Evolutionary conservation across 2,888 invertebrate species (phyloP), one percentile per base, ranked within the genome.

Genomic region (Trichopoda pennipes): DNA sequence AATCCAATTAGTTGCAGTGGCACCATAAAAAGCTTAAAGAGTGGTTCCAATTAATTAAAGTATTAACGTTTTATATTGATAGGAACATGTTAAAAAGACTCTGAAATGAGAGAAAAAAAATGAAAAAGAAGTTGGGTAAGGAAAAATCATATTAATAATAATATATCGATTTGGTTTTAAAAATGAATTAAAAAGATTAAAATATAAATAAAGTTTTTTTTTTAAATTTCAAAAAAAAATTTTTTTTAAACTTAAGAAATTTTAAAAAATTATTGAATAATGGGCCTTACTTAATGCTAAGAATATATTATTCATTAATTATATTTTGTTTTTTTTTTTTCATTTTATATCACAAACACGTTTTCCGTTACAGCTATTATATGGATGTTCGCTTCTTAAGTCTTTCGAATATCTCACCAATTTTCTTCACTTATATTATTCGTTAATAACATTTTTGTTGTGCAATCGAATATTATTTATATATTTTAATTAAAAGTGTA

Each of bases 401-500:
- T 72, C 51, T 72, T 72, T 60, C 44, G 58, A 1, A 1, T 60
- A 64, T 47, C 56, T 42, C 14, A 17, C 12, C 21, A 61, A 63
- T 14, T 61, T 63, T 47, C 35, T n/a, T 19, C n/a, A 42, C n/a
- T 42, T 16, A 17, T 44, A 19, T 56, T 19, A 49, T 61, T 63
- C 58, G n/a, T 47, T 42, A 63, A 70, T 28, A 28, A 28, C 8
- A 7, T 68, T 42, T 21, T 19, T 55, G 17, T 53, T 35, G 28
- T 28, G 17, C 44, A 47, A 69, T 14, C 2, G 28, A 35, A 56
- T 60, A 60, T 49, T 28, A 63, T 63, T 63, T 73, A 73, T 42
- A 73, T 28, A 63, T 55, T 63, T 72, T 61, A 72, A 28, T 61
- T 35, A 55, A 56, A 35, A 69, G 55, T 12, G n/a, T 63, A 47